phyloP scores from a whole-genome alignment of 1,140 invertebrate genomes.

The Theocolax elegans region DNA sequence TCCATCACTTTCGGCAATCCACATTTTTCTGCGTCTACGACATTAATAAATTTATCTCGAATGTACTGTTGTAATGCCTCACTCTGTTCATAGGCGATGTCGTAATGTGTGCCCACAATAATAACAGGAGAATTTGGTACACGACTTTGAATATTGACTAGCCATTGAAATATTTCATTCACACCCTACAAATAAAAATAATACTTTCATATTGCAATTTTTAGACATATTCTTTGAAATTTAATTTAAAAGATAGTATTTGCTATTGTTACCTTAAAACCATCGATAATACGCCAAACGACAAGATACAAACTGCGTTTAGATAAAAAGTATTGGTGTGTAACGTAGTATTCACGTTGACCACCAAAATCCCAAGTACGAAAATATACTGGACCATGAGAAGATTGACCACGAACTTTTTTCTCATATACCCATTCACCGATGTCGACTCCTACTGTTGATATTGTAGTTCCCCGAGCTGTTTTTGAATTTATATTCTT shows the following conservation, averaged over 20 bases:
- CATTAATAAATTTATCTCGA: slow-evolving; percentile 88
- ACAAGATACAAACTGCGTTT: slow-evolving; percentile 96
- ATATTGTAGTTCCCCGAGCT: slow-evolving; percentile 83
- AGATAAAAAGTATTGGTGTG: slow-evolving; percentile 98
- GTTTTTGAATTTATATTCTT: slow-evolving; percentile 82
- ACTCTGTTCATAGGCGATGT: slow-evolving; percentile 82
- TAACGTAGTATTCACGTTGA: slow-evolving; percentile 95
- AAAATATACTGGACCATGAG: slow-evolving; percentile 92
- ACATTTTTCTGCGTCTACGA: slow-evolving; percentile 95
- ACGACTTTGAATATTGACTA: slow-evolving; percentile 93
- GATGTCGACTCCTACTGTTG: slow-evolving; percentile 97
- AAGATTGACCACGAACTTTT: slow-evolving; percentile 75
- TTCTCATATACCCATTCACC: slow-evolving; percentile 95
- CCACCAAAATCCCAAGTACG: slow-evolving; percentile 99
- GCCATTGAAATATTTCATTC: slow-evolving; percentile 91
- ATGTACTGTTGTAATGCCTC: slow-evolving; percentile 91
- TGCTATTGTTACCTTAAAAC: slow-evolving; percentile 74
- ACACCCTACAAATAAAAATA: slow-evolving; percentile 76
- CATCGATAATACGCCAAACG: slow-evolving; percentile 94
- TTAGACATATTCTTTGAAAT: background rate
- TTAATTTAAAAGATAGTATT: background rate
- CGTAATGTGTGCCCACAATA: slow-evolving; percentile 95
- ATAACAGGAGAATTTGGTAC: slow-evolving; percentile 94
- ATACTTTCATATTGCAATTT: background rate
- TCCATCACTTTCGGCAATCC: slow-evolving; percentile 93